A percentile compares a stretch with the other conserved stretches of the same genome.
These are phyloP conservation scores for Megaceryle maxima DNA, from an alignment of 2,113 vertebrate genomes.

Conservation along the genomic window DNA sequence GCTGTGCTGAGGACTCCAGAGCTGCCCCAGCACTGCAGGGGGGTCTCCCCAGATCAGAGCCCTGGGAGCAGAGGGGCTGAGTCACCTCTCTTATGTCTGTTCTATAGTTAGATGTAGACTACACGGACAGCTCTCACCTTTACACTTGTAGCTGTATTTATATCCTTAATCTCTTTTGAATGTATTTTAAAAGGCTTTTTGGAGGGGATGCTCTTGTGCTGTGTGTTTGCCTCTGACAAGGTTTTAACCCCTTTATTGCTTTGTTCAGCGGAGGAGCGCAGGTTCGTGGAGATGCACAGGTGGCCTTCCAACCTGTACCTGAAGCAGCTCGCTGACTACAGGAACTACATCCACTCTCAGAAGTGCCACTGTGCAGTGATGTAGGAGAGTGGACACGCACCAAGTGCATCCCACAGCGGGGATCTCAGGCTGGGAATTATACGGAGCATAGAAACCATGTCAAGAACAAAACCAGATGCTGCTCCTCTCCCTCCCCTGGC, in stretches of 20 bases:
- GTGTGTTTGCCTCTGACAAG: background rate
- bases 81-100: too few relatives aligned
- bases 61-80: too few relatives aligned
- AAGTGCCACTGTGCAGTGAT: slow-evolving; percentile 90
- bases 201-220: background rate
- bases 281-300: slow-evolving; percentile 89
- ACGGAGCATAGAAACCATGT: background rate
- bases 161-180: background rate
- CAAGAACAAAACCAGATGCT: background rate
- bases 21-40: too few relatives aligned
- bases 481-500: background rate
- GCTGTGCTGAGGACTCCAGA: too few relatives aligned
- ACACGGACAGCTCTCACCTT: background rate
- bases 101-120: fast-evolving
- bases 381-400: slow-evolving; percentile 67
- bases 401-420: background rate
- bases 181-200: background rate
- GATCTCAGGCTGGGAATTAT: background rate
- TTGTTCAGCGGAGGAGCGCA: slow-evolving; percentile 88
- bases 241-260: slow-evolving; percentile 5
- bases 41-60: too few relatives aligned
- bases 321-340: slow-evolving; percentile 94
- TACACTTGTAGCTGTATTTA: background rate
- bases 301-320: slow-evolving; percentile 94
- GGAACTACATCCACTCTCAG: slow-evolving; percentile 87